Percentiles rank a stretch among this genome's conserved stretches.
Evolutionary conservation across 2,113 vertebrate species (phyloP).

Genomic region (Globicephala melas): DNA sequence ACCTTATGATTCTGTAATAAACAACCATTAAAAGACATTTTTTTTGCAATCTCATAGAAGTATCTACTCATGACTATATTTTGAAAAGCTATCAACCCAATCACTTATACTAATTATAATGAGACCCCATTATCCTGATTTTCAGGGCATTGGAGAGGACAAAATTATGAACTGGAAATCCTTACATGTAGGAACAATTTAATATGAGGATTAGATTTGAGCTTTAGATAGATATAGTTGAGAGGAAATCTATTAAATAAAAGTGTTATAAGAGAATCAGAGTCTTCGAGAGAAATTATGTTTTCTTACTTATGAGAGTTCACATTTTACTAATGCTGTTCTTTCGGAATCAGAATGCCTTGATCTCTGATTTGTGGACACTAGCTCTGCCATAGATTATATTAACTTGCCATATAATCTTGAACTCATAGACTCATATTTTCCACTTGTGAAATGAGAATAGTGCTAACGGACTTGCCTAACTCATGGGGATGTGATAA

Average conservation of each 20-base stretch:
- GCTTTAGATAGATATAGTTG: not conserved
- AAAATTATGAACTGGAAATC: not conserved
- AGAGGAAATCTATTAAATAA: not conserved
- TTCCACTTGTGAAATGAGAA: not conserved
- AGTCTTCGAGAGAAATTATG: not conserved
- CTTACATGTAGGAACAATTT: not conserved
- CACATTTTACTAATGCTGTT: not conserved
- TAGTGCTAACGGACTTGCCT: not conserved
- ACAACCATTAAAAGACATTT: not conserved
- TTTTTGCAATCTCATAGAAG: slow-evolving; percentile 2
- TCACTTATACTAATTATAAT: not conserved
- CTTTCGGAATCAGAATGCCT: not conserved
- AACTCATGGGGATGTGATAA: accelerated
- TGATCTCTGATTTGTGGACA: not conserved
- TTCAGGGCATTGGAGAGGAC: not conserved
- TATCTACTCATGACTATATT: not conserved
- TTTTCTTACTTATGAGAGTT: not conserved
- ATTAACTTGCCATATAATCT: not conserved
- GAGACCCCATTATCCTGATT: not conserved
- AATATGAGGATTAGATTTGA: not conserved
- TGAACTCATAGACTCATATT: not conserved
- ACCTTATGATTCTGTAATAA: slow-evolving; percentile 44
- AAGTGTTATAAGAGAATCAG: not conserved
- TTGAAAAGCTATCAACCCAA: not conserved
- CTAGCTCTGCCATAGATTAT: not conserved